These are phyloP conservation scores for Saxidomus purpurata DNA, from an alignment of 1,140 invertebrate species.

Conservation along the genomic window DNA sequence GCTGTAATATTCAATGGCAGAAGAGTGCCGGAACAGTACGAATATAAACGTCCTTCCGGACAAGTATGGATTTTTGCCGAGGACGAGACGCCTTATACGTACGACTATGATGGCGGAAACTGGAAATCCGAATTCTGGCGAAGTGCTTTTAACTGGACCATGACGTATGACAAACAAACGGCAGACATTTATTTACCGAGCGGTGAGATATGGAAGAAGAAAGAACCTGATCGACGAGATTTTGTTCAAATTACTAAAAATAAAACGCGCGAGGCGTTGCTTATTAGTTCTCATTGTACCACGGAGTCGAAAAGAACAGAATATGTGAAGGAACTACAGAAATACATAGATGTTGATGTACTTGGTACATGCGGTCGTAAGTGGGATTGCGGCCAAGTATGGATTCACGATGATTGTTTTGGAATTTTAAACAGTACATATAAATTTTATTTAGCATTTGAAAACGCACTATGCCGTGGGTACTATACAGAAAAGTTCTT, in stretches of 20 bases:
- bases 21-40: background rate
- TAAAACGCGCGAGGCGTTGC: constrained; percentile 26
- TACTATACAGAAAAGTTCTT: constrained; percentile 50
- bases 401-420: constrained; percentile 46
- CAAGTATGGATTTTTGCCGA: constrained; percentile 51
- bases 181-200: constrained; percentile 40
- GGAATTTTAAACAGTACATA: constrained; percentile 31
- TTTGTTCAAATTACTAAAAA: background rate
- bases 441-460: constrained; percentile 55
- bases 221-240: background rate
- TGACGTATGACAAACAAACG: constrained; percentile 16
- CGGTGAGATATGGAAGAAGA: constrained; percentile 23
- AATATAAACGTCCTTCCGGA: constrained; percentile 3
- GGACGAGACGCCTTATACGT: constrained; percentile 9
- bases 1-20: constrained; percentile 41
- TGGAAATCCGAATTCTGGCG: constrained; percentile 16
- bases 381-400: constrained; percentile 23
- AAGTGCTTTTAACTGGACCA: constrained; percentile 46
- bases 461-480: constrained; percentile 23
- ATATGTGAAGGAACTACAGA: constrained; percentile 44
- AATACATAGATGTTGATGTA: constrained; percentile 41
- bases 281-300: constrained; percentile 33
- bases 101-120: background rate
- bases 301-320: constrained; percentile 28
- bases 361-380: constrained; percentile 12